Base-by-base conservation (phyloP, 35 echinoderm and acorn worm species). In the Lytechinus pictus region DNA sequence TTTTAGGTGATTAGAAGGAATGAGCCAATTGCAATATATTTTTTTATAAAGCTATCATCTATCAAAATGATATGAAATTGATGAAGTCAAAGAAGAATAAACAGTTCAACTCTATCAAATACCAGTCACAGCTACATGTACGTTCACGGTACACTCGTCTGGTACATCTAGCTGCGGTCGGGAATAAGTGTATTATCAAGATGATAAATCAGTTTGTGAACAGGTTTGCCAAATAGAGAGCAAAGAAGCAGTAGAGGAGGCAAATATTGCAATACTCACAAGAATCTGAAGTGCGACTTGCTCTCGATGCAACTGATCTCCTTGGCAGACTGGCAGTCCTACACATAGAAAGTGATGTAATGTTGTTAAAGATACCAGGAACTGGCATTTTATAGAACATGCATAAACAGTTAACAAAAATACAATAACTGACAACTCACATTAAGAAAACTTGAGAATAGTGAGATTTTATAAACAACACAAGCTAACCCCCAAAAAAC, bases 251-350 rank as follows among this genome's bases (percentile, higher is more conserved):
- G 3, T 51, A 52, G 88, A 33, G 24, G 19, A 44, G 3, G 52
- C 33, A 90, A 90, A 52, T 10, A 8, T 89, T 27, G 13, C 27
- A 21, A 44, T 54, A 90, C 88, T 90, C 9, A 90, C 88, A 44
- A 54, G 88, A 90, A 1, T 90, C 88, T 44, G 88, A 90, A 1
- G 88, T 16, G 8, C 88, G n/a, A 54, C 27, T 90, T 28, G 88
- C 9, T 33, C 88, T 19, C 24, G 88, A 90, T 90, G 88, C 88
- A 5, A 52, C 88, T 52, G 88, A 90, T 44, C 88, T 44, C 52
- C 88, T 4, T 51, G 88, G 88, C 27, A 90, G 16, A 21, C 88
- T 90, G 28, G 88, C 88, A 44, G 88, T 90, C 88, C 88, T 90
- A 54, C 66, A 79, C n/a, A 79, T 79, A 79, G 66, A 79, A 79